Percentiles rank a stretch among this genome's conserved stretches.
Evolutionary conservation across 2,888 invertebrate genomes (phyloP).

Genomic region (Tortrix viridana): DNA sequence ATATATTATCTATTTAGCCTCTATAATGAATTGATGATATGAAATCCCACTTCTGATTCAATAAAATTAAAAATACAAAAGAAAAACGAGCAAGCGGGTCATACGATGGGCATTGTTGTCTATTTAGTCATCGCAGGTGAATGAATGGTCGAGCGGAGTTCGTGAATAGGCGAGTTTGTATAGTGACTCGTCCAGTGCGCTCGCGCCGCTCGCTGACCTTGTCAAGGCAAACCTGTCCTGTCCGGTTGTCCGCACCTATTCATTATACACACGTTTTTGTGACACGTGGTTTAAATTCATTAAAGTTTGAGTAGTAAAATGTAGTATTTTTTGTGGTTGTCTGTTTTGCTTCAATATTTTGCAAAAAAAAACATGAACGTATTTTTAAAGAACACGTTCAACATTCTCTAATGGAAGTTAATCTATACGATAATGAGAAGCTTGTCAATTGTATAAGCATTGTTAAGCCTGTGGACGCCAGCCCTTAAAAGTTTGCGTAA

Average conservation of each 20-base stretch:
- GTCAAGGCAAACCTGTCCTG: constrained; percentile 60
- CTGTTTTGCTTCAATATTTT: constrained; percentile 8
- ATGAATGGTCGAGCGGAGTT: constrained; percentile 24
- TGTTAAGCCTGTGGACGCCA: too few species aligned
- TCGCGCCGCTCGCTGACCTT: constrained; percentile 56
- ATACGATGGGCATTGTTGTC: background rate
- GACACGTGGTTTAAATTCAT: constrained; percentile 21
- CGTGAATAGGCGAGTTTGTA: constrained; percentile 25
- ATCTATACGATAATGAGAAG: too few species aligned
- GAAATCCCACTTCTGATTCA: background rate
- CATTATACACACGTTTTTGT: constrained; percentile 23
- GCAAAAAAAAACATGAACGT: background rate
- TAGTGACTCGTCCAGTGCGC: constrained; percentile 43
- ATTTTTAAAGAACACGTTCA: background rate
- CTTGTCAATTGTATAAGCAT: too few species aligned
- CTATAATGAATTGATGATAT: too few species aligned
- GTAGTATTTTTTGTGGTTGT: constrained; percentile 26
- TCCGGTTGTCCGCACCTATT: constrained; percentile 43
- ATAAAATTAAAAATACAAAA: background rate
- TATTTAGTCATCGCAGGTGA: constrained; percentile 28
- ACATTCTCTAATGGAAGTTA: too few species aligned
- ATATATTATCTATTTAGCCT: too few species aligned
- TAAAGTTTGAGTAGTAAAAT: constrained; percentile 2
- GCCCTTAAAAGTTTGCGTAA: too few species aligned
- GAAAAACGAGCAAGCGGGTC: background rate